Base-by-base conservation (phyloP, 2,888 invertebrate genomes). In the Uloborus plumipes region DNA sequence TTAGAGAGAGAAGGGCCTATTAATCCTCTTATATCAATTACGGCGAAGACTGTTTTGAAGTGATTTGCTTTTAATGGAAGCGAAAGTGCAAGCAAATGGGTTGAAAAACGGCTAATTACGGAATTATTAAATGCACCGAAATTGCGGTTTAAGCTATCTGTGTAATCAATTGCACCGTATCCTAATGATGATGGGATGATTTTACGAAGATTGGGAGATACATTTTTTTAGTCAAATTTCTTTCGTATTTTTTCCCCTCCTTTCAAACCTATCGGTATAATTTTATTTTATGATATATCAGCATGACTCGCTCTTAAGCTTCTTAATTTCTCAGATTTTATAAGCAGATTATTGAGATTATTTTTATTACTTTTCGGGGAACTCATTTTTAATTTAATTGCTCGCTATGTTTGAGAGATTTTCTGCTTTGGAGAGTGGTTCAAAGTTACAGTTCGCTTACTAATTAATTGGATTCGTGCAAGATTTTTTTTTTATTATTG, bases 11-110 rank as follows among this genome's bases (percentile, higher is more conserved):
- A 31, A 70, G 77, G 62, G 77, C 69, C 64, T 81, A 81, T 81
- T 81, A 81, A 81, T 81, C 80, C 80, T 69, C 80, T 75, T 81
- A 81, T 74, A 81, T 81, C 80, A 81, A 81, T 81, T 81, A 81
- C 80, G 58, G 62, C 64, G 58, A 74, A 75, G 80, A 81, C 80
- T 81, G 80, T 81, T 80, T 81, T 81, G 74, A 81, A 74, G 80
- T 74, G 80, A 81, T 81, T 81, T 81, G 74, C 69, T 75, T 81
- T 81, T 81, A 81, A 81, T 81, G 80, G 80, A 69, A 22, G 31
- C 53, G 50, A 69, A 74, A 81, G 74, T 75, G 80, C 26, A 53
- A 70, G 69, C 80, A 81, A 81, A 81, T 81, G 80, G 65, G 74
- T 74, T 81, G 80, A 81, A 81, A 81, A 81, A 81, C 74, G 70